Percentiles rank a stretch among this genome's conserved stretches.
phyloP scores from a whole-genome alignment of 2,888 invertebrate species.

The Mythimna pallens region DNA sequence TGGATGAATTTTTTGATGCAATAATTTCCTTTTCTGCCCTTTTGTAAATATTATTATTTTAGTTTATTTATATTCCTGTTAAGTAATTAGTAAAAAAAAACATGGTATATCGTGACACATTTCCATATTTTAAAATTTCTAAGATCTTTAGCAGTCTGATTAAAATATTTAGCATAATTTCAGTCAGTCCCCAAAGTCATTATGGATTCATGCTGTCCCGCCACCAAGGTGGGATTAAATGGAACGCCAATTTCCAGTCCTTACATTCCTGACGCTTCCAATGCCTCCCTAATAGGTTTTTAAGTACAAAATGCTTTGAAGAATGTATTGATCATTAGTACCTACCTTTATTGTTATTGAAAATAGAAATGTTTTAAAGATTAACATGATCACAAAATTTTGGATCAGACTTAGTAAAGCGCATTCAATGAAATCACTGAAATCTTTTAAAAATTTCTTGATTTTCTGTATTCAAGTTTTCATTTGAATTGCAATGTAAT shows the following conservation, averaged over 20 bases:
- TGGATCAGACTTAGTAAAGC: not conserved
- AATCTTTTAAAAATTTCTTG: not conserved
- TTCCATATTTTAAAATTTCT: constrained; percentile 27
- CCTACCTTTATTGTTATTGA: not conserved
- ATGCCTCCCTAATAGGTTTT: constrained; percentile 23
- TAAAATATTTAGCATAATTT: constrained; percentile 62
- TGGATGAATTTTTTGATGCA: too few species aligned
- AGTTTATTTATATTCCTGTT: too few species aligned
- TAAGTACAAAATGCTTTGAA: constrained; percentile 2
- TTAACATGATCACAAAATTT: not conserved
- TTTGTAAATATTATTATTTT: too few species aligned
- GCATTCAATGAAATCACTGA: not conserved
- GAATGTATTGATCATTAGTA: not conserved
- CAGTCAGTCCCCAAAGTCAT: constrained; percentile 50
- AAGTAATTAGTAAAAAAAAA: too few species aligned
- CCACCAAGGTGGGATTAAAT: constrained; percentile 45
- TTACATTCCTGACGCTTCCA: constrained; percentile 34
- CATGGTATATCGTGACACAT: not conserved
- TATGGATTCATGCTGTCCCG: constrained; percentile 62
- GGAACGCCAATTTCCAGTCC: constrained; percentile 43
- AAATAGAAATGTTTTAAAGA: not conserved
- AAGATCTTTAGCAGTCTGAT: constrained; percentile 36
- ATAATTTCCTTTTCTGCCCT: too few species aligned
- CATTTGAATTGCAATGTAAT: not conserved
- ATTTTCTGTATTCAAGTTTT: not conserved